phyloP scores from a whole-genome alignment of 2,113 vertebrate species.

The Callorhinus ursinus region DNA sequence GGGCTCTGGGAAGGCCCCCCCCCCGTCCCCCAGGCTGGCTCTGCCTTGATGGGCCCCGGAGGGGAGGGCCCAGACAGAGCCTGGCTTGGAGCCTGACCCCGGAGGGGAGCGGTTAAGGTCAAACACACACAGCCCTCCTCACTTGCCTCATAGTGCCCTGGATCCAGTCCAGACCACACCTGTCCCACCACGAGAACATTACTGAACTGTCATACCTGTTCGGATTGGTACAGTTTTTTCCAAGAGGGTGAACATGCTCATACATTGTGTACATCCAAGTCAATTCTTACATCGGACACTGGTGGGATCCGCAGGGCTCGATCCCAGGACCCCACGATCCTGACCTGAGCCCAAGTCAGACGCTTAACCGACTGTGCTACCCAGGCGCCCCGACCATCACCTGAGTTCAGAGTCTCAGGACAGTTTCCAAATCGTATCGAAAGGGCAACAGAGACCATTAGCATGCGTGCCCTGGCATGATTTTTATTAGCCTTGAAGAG shows the following conservation, averaged over 20 bases:
- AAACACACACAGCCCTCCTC: neutral
- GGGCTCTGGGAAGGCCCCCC: neutral
- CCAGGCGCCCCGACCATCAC: neutral
- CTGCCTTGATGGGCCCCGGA: neutral
- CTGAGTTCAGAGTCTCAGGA: constrained; percentile 74
- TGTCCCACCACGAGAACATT: neutral
- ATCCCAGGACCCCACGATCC: neutral
- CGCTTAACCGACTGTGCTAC: neutral
- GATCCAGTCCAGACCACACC: neutral
- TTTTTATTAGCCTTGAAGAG: neutral
- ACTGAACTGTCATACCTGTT: constrained; percentile 54
- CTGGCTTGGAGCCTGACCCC: neutral
- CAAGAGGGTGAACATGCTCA: constrained; percentile 34
- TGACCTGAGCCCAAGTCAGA: neutral
- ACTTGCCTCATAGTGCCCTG: neutral
- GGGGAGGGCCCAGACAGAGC: neutral
- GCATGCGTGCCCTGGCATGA: neutral
- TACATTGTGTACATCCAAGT: constrained; percentile 28
- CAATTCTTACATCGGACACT: neutral
- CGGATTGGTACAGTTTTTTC: constrained; percentile 12
- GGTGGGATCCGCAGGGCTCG: neutral
- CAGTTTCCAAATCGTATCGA: constrained; percentile 71
- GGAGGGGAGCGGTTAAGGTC: neutral
- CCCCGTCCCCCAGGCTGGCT: no score
- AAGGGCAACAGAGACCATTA: constrained; percentile 70